Conservation (phyloP, 2,888 invertebrate genomes). For the Deroplatys truncata region DNA sequence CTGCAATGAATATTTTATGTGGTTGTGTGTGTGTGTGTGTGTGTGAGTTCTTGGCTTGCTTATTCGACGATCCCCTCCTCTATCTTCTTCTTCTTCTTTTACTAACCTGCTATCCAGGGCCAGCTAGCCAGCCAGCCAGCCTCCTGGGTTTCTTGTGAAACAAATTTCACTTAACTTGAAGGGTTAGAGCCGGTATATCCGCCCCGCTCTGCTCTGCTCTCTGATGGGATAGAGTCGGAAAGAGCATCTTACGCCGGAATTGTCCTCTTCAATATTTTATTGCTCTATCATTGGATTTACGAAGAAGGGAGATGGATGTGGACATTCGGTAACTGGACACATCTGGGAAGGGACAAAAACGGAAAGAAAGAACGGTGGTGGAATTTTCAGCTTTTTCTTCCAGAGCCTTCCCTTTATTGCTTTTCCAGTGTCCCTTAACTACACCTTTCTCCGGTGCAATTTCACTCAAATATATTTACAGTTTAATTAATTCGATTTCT, state of each 20-base stretch:
- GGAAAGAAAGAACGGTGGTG: too few species aligned
- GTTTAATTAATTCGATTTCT: too few species aligned
- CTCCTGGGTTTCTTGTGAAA: constrained; percentile 5
- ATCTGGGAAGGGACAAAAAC: neutral
- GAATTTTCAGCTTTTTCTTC: neutral
- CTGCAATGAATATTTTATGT: constrained; percentile 23
- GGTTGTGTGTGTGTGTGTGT: neutral
- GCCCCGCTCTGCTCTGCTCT: neutral
- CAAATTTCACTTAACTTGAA: constrained; percentile 21
- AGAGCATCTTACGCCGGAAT: constrained; percentile 14
- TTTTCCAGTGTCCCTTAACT: too few species aligned
- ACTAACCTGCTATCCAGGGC: neutral
- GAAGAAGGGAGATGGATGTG: neutral
- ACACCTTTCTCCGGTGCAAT: too few species aligned
- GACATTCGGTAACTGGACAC: neutral
- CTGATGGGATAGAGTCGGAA: neutral
- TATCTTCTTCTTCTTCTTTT: neutral
- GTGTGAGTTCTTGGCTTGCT: neutral
- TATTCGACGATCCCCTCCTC: neutral
- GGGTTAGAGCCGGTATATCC: neutral
- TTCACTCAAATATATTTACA: too few species aligned
- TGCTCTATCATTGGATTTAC: constrained; percentile 22
- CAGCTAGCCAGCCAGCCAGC: neutral
- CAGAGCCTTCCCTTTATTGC: neutral
- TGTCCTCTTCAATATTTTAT: constrained; percentile 24